A percentile compares a stretch with the other conserved stretches of the same genome.
Conservation (phyloP, 2,113 vertebrate genomes). For the Felis catus region DNA sequence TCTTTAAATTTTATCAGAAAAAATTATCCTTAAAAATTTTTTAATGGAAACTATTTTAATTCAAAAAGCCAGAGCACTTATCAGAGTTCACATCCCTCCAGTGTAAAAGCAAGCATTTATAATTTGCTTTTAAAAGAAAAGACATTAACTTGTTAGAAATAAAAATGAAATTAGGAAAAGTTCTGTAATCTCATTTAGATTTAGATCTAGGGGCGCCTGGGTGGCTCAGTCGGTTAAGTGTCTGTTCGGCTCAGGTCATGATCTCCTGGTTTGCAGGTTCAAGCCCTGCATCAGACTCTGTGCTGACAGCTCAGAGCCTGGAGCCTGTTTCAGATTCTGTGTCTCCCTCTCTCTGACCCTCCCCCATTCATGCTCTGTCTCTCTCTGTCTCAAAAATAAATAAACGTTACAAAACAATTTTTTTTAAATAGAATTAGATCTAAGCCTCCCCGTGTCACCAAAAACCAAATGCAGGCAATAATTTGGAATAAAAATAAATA, state of each 20-base stretch:
- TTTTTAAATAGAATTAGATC: not conserved
- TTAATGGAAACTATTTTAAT: not conserved
- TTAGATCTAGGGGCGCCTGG: not conserved
- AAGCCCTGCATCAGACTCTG: no score
- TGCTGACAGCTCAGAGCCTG: no score
- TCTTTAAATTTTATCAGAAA: not conserved
- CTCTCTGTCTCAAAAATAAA: no score
- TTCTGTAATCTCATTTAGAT: conserved; percentile 29
- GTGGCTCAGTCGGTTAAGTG: no score
- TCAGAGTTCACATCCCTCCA: not conserved
- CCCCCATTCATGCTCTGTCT: no score
- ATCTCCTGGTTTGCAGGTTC: no score
- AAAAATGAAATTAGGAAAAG: not conserved
- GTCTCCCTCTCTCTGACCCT: no score
- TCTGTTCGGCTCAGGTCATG: no score
- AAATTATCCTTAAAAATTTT: not conserved
- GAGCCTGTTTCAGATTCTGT: no score
- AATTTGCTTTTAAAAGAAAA: conserved; percentile 13
- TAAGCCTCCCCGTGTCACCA: not conserved
- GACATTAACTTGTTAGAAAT: not conserved
- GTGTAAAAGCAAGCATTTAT: conserved; percentile 24
- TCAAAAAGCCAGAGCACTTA: not conserved
- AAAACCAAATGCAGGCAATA: conserved; percentile 7
- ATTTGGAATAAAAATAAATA: conserved; percentile 37
- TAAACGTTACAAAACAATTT: no score